Evolutionary conservation across 2,113 vertebrate genomes (phyloP).

Genomic region (Myrmecophaga tridactyla): DNA sequence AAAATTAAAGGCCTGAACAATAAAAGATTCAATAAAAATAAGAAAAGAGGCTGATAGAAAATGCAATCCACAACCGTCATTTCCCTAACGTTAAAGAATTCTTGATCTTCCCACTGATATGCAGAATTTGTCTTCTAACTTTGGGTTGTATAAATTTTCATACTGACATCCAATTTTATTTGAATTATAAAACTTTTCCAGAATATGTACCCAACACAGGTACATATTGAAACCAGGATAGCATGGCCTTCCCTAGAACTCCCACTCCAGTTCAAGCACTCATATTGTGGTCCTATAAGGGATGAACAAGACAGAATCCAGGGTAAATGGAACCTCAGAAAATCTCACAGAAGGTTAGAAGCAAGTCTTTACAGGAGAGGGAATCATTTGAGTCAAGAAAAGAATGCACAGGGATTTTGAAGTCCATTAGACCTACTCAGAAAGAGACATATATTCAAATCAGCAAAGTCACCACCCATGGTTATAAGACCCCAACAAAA

Average conservation of each 20-base stretch:
- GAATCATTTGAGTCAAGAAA: neutral
- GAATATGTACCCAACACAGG: neutral
- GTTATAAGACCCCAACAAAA: neutral
- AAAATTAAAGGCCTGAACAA: conserved; percentile 21
- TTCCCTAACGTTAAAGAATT: neutral
- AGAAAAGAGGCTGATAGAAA: neutral
- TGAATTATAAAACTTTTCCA: conserved; percentile 3
- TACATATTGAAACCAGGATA: neutral
- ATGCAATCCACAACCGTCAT: neutral
- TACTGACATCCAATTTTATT: neutral
- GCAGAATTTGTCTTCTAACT: neutral
- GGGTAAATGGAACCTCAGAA: neutral
- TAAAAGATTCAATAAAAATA: neutral
- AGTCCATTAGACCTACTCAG: neutral
- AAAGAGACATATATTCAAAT: neutral
- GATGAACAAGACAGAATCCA: neutral
- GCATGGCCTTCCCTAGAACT: neutral
- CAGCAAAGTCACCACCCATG: neutral
- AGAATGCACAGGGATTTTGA: neutral
- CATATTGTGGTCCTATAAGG: neutral
- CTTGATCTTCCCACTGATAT: neutral
- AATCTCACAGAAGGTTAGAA: neutral
- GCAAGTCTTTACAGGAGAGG: neutral
- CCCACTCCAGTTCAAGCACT: neutral
- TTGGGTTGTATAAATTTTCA: neutral